Evolutionary conservation across 2,113 vertebrate species (phyloP).

Genomic region (Catharus fuscescens): DNA sequence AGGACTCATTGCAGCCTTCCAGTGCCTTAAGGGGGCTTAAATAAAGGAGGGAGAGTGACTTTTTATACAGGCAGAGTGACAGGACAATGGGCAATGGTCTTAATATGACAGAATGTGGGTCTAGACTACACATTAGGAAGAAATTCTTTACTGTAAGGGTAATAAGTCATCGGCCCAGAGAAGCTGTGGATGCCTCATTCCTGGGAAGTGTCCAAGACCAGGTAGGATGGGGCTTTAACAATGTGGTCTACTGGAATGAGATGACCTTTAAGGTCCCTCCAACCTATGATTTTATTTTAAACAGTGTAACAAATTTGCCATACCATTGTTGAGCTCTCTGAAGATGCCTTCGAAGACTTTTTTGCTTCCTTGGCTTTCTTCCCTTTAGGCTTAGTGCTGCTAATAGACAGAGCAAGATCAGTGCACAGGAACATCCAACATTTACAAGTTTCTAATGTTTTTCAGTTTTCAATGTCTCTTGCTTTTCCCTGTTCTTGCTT

Average conservation of each 20-base stretch:
- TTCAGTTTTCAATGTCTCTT: not conserved
- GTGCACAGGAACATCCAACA: not conserved
- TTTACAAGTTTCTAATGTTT: not conserved
- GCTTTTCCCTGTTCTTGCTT: not conserved
- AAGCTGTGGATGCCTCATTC: not conserved
- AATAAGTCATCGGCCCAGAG: not conserved
- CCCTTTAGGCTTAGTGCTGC: slow-evolving; percentile 81
- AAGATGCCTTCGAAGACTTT: slow-evolving; percentile 73
- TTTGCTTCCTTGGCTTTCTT: slow-evolving; percentile 89
- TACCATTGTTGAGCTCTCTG: slow-evolving; percentile 69
- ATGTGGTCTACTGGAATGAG: not conserved
- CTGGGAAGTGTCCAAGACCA: not conserved
- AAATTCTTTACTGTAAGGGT: not conserved
- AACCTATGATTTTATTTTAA: not conserved
- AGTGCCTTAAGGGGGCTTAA: not conserved
- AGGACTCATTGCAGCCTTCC: not conserved
- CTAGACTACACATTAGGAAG: not conserved
- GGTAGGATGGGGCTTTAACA: not conserved
- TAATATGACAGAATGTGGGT: not conserved
- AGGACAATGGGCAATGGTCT: not conserved
- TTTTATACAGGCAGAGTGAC: not conserved
- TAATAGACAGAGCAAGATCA: slow-evolving; percentile 50
- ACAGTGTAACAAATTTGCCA: not conserved
- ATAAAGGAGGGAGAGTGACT: not conserved
- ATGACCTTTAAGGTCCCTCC: not conserved